Conservation (phyloP, 2,888 invertebrate species). For the Agriopis marginaria region DNA sequence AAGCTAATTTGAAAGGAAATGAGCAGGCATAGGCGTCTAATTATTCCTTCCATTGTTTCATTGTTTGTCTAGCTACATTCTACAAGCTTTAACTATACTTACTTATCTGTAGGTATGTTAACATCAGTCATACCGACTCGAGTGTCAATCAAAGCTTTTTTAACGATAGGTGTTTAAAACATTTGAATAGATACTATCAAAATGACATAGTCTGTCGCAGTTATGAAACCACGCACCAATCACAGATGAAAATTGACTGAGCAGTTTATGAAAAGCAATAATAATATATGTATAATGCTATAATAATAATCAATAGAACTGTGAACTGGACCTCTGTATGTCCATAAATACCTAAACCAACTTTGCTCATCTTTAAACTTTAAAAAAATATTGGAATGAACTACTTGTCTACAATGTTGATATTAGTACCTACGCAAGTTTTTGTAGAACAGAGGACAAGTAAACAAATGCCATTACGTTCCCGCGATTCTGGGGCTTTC, state of each 20-base stretch:
- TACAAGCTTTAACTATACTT: slow-evolving; percentile 21
- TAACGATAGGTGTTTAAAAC: slow-evolving; percentile 29
- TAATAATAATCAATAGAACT: too few species aligned
- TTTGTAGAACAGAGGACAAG: too few species aligned
- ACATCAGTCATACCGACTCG: slow-evolving; percentile 23
- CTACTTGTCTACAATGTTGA: too few species aligned
- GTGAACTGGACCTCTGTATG: too few species aligned
- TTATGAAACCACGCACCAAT: slow-evolving; percentile 3
- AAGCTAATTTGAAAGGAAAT: slow-evolving; percentile 60
- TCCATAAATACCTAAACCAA: too few species aligned
- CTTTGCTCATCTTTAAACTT: too few species aligned
- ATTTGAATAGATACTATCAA: slow-evolving; percentile 27
- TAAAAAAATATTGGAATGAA: too few species aligned
- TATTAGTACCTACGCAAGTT: too few species aligned
- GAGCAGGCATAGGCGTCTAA: slow-evolving; percentile 51
- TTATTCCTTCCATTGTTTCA: slow-evolving; percentile 61
- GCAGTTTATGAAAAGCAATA: too few species aligned
- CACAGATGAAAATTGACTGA: neutral
- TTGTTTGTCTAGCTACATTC: slow-evolving; percentile 50
- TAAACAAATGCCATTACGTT: too few species aligned
- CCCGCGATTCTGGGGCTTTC: too few species aligned
- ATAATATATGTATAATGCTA: too few species aligned
- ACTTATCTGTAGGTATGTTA: slow-evolving; percentile 20
- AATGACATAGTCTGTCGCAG: slow-evolving; percentile 12
- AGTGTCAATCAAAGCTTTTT: slow-evolving; percentile 33